A percentile compares a stretch with the other conserved stretches of the same genome.
phyloP scores from a whole-genome alignment of 2,113 vertebrate species.

The Bungarus multicinctus region DNA sequence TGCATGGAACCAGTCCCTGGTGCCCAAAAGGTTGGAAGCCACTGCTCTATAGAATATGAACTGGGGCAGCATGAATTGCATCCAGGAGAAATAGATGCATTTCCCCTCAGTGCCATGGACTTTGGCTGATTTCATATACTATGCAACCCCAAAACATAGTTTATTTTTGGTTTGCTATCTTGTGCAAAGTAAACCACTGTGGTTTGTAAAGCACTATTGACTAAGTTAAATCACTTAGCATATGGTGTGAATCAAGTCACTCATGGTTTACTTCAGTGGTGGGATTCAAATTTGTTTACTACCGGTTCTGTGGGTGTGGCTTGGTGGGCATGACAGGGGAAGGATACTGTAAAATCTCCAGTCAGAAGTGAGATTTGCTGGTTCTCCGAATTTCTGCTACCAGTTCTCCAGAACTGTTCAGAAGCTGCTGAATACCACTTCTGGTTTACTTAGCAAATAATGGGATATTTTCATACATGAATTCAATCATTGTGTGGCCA shows the following conservation, averaged over 20 bases:
- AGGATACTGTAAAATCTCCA: no score
- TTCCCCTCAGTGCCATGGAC: not conserved
- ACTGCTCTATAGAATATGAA: not conserved
- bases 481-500: not conserved
- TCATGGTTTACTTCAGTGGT: not conserved
- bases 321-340: no score
- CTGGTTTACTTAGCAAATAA: not conserved
- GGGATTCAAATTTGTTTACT: no score
- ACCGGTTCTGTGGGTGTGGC: no score
- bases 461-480: not conserved
- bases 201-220: not conserved
- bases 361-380: no score
- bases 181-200: not conserved
- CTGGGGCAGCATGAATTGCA: not conserved
- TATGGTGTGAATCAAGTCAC: not conserved
- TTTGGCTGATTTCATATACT: not conserved
- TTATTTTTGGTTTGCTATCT: not conserved
- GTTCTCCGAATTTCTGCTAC: no score
- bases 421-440: no score
- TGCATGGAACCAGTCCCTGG: not conserved
- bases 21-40: not conserved
- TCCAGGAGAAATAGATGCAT: not conserved
- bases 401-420: no score
- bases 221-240: not conserved
- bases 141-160: not conserved